A percentile compares a stretch with the other conserved stretches of the same genome.
phyloP scores from a whole-genome alignment of 1,140 invertebrate genomes.

The Phenacoccus solenopsis region DNA sequence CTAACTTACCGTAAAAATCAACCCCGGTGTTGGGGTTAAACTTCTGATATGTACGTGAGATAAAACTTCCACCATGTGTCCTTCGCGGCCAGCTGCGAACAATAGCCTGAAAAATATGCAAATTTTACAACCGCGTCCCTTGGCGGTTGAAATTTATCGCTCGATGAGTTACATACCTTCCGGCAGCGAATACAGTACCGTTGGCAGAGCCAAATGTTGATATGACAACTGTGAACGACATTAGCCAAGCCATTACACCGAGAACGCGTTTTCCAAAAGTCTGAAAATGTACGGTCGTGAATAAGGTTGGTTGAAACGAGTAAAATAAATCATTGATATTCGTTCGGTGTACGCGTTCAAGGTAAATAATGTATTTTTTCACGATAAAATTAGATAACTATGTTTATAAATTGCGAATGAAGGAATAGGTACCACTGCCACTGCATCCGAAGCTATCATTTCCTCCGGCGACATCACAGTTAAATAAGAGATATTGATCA shows the following conservation, averaged over 20 bases:
- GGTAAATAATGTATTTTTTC: too few species aligned
- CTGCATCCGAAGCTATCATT: conserved; percentile 89
- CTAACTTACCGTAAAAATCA: conserved; percentile 83
- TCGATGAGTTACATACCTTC: conserved; percentile 47
- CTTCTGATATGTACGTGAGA: conserved; percentile 85
- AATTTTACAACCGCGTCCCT: background rate
- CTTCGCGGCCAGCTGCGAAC: conserved; percentile 88
- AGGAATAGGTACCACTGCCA: conserved; percentile 66
- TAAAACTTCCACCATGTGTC: conserved; percentile 81
- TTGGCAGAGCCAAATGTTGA: conserved; percentile 96
- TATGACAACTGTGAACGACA: conserved; percentile 88
- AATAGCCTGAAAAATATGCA: conserved; percentile 50
- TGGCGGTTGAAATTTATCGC: background rate
- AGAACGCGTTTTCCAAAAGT: conserved; percentile 75
- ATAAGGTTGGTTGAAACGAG: too few species aligned
- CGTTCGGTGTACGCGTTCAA: background rate
- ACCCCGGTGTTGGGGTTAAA: conserved; percentile 85
- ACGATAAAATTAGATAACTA: background rate
- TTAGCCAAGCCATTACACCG: conserved; percentile 78
- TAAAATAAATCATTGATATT: too few species aligned
- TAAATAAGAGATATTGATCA: conserved; percentile 93
- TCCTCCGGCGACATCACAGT: conserved; percentile 89
- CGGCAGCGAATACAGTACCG: conserved; percentile 84
- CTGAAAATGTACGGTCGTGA: conserved; percentile 31
- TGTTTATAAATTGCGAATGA: too few species aligned